A percentile compares a stretch with the other conserved stretches of the same genome.
phyloP scores from a whole-genome alignment of 1,140 invertebrate genomes.

The Drosophila bifasciata region DNA sequence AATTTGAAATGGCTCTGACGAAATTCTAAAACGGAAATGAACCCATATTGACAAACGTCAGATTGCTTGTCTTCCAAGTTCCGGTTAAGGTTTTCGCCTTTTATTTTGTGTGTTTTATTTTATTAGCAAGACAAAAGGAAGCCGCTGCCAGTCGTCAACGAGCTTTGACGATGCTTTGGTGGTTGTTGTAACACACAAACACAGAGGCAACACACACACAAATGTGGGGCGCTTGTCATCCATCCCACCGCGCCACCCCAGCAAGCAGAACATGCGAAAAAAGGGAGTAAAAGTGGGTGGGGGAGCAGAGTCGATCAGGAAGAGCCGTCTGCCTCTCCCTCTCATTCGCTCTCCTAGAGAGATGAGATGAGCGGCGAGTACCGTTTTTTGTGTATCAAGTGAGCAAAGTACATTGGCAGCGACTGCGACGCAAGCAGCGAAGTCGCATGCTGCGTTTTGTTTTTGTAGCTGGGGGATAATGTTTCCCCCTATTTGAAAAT shows the following conservation, averaged over 20 bases:
- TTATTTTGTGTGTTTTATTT: constrained; percentile 31
- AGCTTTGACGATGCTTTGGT: constrained; percentile 51
- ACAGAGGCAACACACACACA: constrained; percentile 28
- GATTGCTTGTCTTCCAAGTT: constrained; percentile 37
- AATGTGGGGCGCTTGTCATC: constrained; percentile 58
- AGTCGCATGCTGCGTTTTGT: constrained; percentile 49
- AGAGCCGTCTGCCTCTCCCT: constrained; percentile 13
- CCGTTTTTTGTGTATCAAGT: constrained; percentile 60
- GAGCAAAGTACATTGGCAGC: constrained; percentile 49
- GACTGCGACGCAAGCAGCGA: constrained; percentile 20
- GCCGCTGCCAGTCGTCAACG: constrained; percentile 44
- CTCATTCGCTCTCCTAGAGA: constrained; percentile 39
- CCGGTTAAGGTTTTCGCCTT: constrained; percentile 59
- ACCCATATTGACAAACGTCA: constrained; percentile 71
- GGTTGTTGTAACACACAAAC: constrained; percentile 66
- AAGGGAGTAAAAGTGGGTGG: constrained; percentile 59
- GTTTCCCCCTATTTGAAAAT: not conserved
- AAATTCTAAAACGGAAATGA: constrained; percentile 50
- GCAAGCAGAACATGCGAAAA: constrained; percentile 39
- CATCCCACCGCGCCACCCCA: constrained; percentile 37
- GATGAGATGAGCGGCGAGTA: constrained; percentile 43
- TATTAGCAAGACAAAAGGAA: constrained; percentile 71
- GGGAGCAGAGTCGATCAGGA: constrained; percentile 48
- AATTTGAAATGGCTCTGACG: constrained; percentile 15
- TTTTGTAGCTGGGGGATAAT: constrained; percentile 13